Evolutionary conservation across 2,888 invertebrate species (phyloP).

Genomic region (Spodoptera littoralis): DNA sequence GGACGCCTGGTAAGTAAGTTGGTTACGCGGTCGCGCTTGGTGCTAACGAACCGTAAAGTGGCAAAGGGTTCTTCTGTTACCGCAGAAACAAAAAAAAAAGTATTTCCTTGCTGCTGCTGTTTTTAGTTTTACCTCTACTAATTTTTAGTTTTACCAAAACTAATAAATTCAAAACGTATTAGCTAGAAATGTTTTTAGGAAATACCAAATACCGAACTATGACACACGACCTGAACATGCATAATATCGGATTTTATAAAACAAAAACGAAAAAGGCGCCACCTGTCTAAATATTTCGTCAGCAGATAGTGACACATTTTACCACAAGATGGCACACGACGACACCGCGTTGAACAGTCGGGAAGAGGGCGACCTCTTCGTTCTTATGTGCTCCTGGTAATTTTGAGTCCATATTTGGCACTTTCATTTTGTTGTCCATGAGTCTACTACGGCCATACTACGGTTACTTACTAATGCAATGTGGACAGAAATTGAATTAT

Average conservation of each 20-base stretch:
- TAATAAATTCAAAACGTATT: too few relatives aligned
- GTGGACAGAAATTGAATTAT: slow-evolving; percentile 4
- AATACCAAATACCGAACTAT: too few relatives aligned
- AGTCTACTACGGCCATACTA: not conserved
- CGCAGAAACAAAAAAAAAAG: slow-evolving; percentile 34
- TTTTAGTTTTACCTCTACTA: too few relatives aligned
- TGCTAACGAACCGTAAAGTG: slow-evolving; percentile 55
- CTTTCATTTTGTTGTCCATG: slow-evolving; percentile 64
- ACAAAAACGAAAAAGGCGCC: slow-evolving; percentile 46
- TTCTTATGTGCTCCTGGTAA: slow-evolving; percentile 76
- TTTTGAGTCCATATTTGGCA: slow-evolving; percentile 83
- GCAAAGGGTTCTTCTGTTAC: slow-evolving; percentile 30
- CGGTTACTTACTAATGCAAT: not conserved
- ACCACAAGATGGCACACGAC: slow-evolving; percentile 66
- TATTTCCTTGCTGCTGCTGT: slow-evolving; percentile 28
- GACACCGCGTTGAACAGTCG: slow-evolving; percentile 20
- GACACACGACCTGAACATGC: too few relatives aligned
- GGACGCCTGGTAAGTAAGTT: slow-evolving; percentile 77
- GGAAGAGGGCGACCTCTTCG: slow-evolving; percentile 57
- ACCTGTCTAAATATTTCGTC: slow-evolving; percentile 46
- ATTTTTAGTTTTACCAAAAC: too few relatives aligned
- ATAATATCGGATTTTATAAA: not conserved
- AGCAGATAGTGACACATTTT: slow-evolving; percentile 39
- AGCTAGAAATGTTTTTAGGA: too few relatives aligned
- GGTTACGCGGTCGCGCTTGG: slow-evolving; percentile 60